A percentile compares a stretch with the other conserved stretches of the same genome.
Evolutionary conservation across 2,888 invertebrate genomes (phyloP).

Genomic region (Cantharis rufa): DNA sequence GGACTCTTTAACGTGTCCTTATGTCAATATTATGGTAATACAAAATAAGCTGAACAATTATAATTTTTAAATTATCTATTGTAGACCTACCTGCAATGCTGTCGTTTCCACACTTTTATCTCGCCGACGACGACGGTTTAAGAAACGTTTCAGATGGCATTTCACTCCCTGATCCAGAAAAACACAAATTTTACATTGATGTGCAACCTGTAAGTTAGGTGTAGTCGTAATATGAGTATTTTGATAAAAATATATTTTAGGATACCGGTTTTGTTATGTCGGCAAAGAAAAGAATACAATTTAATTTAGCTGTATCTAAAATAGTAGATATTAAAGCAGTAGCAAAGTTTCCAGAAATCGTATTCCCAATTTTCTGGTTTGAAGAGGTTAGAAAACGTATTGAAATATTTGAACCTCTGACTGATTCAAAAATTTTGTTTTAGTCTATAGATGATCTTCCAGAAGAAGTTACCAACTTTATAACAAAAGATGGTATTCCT

Average conservation of each 20-base stretch:
- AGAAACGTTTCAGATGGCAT: conserved; percentile 81
- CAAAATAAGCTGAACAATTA: background rate
- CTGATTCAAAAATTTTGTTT: conserved; percentile 19
- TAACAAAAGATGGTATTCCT: conserved; percentile 78
- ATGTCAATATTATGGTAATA: conserved; percentile 84
- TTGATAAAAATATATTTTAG: conserved; percentile 52
- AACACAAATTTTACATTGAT: conserved; percentile 84
- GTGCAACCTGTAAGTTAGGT: conserved; percentile 77
- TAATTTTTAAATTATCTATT: background rate
- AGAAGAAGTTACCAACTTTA: conserved; percentile 74
- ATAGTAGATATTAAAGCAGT: conserved; percentile 90
- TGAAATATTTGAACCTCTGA: background rate
- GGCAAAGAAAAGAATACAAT: conserved; percentile 82
- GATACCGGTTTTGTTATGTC: conserved; percentile 84
- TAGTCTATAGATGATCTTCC: conserved; percentile 83
- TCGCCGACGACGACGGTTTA: conserved; percentile 79
- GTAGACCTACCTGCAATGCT: conserved; percentile 85
- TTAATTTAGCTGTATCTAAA: conserved; percentile 86
- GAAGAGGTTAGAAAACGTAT: conserved; percentile 69
- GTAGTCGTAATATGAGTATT: background rate
- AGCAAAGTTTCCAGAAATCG: conserved; percentile 85
- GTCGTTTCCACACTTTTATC: conserved; percentile 92
- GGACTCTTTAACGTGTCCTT: conserved; percentile 87
- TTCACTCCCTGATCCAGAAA: conserved; percentile 76
- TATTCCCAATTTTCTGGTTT: conserved; percentile 91